phyloP scores from a whole-genome alignment of 2,797 vertebrate genomes.

The Hoplostethus mediterraneus region DNA sequence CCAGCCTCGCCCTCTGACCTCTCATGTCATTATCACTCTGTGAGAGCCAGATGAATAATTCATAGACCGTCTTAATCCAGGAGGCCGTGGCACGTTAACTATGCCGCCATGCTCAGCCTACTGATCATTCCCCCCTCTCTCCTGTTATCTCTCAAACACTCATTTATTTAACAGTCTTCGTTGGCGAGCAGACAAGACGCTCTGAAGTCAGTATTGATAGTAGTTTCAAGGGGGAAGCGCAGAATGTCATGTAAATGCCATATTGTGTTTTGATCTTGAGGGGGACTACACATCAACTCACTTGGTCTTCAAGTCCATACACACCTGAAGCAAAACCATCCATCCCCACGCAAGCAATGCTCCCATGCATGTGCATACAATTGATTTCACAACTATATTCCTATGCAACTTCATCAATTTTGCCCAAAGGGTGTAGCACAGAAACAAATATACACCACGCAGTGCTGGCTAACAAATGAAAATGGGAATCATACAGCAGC shows the following conservation, averaged over 20 bases:
- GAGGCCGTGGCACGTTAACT: constrained; percentile 16
- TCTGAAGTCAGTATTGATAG: constrained; percentile 22
- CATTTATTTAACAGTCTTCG: constrained; percentile 25
- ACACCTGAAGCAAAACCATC: not conserved
- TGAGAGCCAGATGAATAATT: constrained; percentile 43
- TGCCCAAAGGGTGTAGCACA: not conserved
- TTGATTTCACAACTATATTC: not conserved
- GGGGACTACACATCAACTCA: constrained; percentile 22
- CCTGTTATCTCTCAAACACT: constrained; percentile 21
- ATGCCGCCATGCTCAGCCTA: not conserved
- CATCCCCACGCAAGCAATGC: too few species aligned
- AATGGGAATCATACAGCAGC: not conserved
- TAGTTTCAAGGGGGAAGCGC: constrained; percentile 10
- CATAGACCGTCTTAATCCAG: constrained; percentile 16
- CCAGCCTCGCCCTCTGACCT: constrained; percentile 37
- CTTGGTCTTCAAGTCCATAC: not conserved
- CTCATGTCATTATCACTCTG: constrained; percentile 23
- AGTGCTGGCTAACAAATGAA: not conserved
- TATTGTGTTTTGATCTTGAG: constrained; percentile 46
- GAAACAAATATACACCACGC: not conserved
- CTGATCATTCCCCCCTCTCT: not conserved
- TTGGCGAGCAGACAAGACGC: constrained; percentile 23
- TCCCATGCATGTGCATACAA: not conserved
- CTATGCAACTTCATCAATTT: not conserved
- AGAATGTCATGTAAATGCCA: constrained; percentile 58